Evolutionary conservation across 2,797 vertebrate species (phyloP).

Genomic region (Tympanoctomys barrerae): DNA sequence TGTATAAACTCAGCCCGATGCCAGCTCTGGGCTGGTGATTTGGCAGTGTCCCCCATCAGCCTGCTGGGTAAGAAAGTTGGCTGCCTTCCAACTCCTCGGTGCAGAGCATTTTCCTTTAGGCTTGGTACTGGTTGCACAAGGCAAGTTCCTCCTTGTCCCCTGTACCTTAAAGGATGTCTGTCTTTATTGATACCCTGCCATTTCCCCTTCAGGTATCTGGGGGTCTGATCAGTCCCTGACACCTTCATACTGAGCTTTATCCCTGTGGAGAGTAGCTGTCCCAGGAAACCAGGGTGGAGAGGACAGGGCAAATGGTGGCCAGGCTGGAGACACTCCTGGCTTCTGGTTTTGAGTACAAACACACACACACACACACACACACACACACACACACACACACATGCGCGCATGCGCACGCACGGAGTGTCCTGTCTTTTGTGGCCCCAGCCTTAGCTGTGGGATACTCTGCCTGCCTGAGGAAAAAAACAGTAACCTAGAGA

Average conservation of each 20-base stretch:
- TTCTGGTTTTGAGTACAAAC: not conserved
- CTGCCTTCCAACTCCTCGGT: too few species aligned
- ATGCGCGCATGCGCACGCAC: not conserved
- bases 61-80: too few species aligned
- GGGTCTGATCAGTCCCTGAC: not conserved
- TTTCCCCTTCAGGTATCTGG: not conserved
- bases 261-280: not conserved
- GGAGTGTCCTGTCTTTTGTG: not conserved
- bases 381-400: not conserved
- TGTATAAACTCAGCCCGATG: too few species aligned
- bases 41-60: too few species aligned
- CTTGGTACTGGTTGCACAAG: too few species aligned
- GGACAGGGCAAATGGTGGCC: not conserved
- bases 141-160: not conserved
- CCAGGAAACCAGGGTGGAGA: not conserved
- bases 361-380: not conserved
- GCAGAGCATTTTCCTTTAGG: too few species aligned
- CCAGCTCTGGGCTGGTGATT: too few species aligned
- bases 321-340: not conserved
- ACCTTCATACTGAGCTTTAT: not conserved
- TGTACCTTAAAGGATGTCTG: not conserved
- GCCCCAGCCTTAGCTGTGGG: not conserved
- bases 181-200: not conserved
- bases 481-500: slow-evolving; percentile 29
- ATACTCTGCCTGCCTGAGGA: not conserved